Percentiles rank a stretch among this genome's conserved stretches.
These are phyloP conservation scores for Lutra lutra DNA, from an alignment of 2,797 vertebrate species.

Conservation along the genomic window DNA sequence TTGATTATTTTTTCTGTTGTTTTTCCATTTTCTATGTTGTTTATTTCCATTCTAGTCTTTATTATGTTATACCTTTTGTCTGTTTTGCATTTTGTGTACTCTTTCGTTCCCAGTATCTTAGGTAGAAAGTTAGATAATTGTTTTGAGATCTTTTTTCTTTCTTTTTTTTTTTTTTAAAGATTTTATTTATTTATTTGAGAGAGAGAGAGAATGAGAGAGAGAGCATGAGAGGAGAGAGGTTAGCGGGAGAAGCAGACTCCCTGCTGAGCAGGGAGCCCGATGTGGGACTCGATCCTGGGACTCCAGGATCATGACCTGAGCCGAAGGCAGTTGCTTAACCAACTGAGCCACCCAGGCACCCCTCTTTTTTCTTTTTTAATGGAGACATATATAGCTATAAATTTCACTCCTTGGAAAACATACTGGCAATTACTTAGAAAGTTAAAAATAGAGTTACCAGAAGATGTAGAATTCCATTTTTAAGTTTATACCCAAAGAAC, in stretches of 20 bases:
- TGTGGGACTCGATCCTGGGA: too few relatives aligned
- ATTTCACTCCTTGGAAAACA: background rate
- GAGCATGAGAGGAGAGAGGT: too few relatives aligned
- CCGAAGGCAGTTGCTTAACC: too few relatives aligned
- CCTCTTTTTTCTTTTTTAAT: background rate
- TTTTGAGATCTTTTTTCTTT: background rate
- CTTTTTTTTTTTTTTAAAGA: too few relatives aligned
- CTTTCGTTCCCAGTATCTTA: background rate
- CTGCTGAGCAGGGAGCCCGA: too few relatives aligned
- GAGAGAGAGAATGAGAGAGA: too few relatives aligned
- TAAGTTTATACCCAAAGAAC: background rate
- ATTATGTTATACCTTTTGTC: background rate
- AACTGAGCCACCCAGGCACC: too few relatives aligned
- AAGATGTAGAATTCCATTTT: background rate
- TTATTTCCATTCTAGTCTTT: background rate
- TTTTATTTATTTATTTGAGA: too few relatives aligned
- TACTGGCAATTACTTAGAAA: background rate
- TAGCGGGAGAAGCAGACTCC: too few relatives aligned
- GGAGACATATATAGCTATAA: background rate
- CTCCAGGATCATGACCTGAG: too few relatives aligned
- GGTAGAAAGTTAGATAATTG: background rate
- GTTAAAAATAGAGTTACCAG: background rate
- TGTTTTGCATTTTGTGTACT: background rate
- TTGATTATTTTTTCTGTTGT: background rate
- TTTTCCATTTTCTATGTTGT: background rate